Conservation (phyloP, 2,888 invertebrate species). For the Drosophila kokeensis region DNA sequence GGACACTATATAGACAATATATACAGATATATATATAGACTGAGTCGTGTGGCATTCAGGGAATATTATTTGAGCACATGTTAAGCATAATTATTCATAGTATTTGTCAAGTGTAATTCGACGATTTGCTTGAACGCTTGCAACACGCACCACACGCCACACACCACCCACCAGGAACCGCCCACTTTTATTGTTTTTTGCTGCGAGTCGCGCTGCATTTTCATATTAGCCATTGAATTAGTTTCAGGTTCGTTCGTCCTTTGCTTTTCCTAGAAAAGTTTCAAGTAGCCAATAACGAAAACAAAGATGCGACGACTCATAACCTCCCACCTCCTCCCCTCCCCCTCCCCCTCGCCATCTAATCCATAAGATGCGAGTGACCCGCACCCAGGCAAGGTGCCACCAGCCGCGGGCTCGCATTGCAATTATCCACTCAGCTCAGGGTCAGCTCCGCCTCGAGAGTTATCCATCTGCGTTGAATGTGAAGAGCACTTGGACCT, state of each 20-base stretch:
- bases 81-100: neutral
- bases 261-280: slow-evolving; percentile 49
- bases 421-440: slow-evolving; percentile 66
- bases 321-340: neutral
- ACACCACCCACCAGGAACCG: no score
- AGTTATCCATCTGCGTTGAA: slow-evolving; percentile 65
- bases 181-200: neutral
- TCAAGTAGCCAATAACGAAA: slow-evolving; percentile 64
- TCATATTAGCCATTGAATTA: slow-evolving; percentile 57
- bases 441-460: slow-evolving; percentile 38
- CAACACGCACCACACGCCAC: neutral
- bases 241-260: slow-evolving; percentile 51
- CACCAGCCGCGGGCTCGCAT: slow-evolving; percentile 44
- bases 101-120: neutral
- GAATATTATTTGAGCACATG: neutral
- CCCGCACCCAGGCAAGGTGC: neutral
- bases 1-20: neutral
- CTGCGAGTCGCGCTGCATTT: slow-evolving; percentile 28
- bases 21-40: neutral
- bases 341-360: neutral
- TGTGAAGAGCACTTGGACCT: slow-evolving; percentile 46
- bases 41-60: neutral
- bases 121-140: neutral
- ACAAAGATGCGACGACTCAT: slow-evolving; percentile 23
- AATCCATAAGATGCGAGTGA: neutral